Evolutionary conservation across 2,113 vertebrate species (phyloP), one percentile per base, ranked within the genome.

Genomic region (Podarcis muralis): DNA sequence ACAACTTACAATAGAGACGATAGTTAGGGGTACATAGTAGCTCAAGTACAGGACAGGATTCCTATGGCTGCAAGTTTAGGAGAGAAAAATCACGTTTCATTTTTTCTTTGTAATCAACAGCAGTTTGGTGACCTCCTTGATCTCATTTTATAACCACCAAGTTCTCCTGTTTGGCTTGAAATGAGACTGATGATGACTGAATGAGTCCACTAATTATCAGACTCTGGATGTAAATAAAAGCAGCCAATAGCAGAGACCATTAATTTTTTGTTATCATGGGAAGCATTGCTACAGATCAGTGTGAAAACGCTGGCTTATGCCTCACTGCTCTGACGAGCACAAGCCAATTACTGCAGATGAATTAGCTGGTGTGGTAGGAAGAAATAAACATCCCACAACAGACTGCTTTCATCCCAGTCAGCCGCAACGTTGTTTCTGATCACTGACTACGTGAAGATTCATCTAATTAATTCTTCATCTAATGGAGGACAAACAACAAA

Each of bases 281-380:
- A 95, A 94, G 92, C 86, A 90, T 89, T 90, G 91, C 84, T 92
- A 93, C 94, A 93, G 89, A 94, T 95, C 93, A 88, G 88, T 86
- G 92, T 84, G 59, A 93, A 94, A 94, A 91, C 76, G 81, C 89
- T 93, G 92, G 91, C 94, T 95, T 94, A 89, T 15, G 74, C 94
- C 92, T 90, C 91, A 57, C 74, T 91, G 92, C 91, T 93, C 86
- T 89, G 4, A 95, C 90, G 92, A 92, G 93, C 88, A 88, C 90
- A 94, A 94, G 91, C 93, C 94, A 96, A 95, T 96, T 95, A 93
- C 86, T 65, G 88, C 83, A 92, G 93, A 95, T 88, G 87, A 95
- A 95, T 95, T 95, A 94, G 89, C 91, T 90, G 89, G 76, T 75
- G 86, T 91, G 93, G 93, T 89, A 93, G 80, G 90, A 74, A 90